Base-by-base conservation (phyloP, 2,797 vertebrate species). In the Adelosebastes latens region DNA sequence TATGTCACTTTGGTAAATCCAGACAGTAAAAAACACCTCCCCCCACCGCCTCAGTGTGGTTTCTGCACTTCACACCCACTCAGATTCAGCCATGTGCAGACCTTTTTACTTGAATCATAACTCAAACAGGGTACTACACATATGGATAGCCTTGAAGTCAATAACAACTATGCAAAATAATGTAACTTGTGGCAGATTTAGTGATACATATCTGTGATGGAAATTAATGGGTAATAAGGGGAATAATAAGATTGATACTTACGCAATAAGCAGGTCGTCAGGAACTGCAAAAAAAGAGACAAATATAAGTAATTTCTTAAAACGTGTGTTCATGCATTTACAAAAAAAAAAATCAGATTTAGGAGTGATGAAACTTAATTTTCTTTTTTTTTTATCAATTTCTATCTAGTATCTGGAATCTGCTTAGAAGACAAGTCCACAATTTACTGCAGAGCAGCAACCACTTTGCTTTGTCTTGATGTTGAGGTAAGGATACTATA, bases 251-350 rank as follows among this genome's bases (percentile, higher is more conserved):
- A 75, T 12, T 12, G 9, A 77, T 90, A 98, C 98, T 98, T 87
- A 99, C 98, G 96, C 97, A 89, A 97, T 94, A 1, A 99, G 96
- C 36, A 97, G 95, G 2, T 98, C 96, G 93, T 99, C 97, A 0
- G 98, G 95, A 79, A 99, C 98, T 99, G 94, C 66, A 96, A 93
- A 75, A 85, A 72, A 83, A 77, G 10, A 84, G 60, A 55, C 0
- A 53, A 18, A 29, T 4, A 60, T 6, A 42, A 69, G 7, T 12
- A n/a, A 62, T 24, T 61, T 49, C 0, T 62, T 34, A 8, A 49
- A 70, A 71, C 2, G 3, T 25, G 53, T 24, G 4, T 42, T 34
- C 3, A 46, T 32, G 36, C 36, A 39, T 39, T 39, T 39, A 39
- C 36, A 39, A 34, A 46, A 49, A 77, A 42, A 39, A 68, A n/a